Base-by-base conservation (phyloP, 2,888 invertebrate species). In the Chelonus formosanus region DNA sequence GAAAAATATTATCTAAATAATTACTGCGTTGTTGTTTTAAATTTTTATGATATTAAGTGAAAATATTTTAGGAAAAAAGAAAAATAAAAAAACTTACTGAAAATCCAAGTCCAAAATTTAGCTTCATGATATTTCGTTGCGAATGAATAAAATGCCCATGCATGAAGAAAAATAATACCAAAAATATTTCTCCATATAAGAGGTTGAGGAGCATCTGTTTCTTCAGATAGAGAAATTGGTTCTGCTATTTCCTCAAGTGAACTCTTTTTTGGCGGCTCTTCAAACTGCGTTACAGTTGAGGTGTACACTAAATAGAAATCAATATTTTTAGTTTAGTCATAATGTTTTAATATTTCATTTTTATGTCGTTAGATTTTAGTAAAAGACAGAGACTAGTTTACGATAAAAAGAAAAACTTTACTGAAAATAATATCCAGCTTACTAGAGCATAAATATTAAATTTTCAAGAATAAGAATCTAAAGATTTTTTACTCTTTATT, bases 141-240 rank as follows among this genome's bases (percentile, higher is more conserved):
- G 4, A 87, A 75, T 65, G 84, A 83, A 65, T 85, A 73, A 0
- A 87, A 0, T 3, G 85, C 84, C 0, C 85, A 66, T 0, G 88
- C 8, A 72, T 90, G 90, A 43, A 89, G 82, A 6, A 86, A 5
- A 2, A 82, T 79, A 52, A 92, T 88, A 35, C 84, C 81, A 67
- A 90, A 84, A 10, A 88, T 84, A 75, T 90, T 90, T 54, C 81
- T 82, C 91, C 91, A 91, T 73, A 89, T 88, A n/a, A 91, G 84
- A 0, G 89, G 88, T 3, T 80, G 81, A 4, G 73, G 68, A 3
- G 71, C 74, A 4, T 67, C 35, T 45, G 63, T 62, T 56, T 74
- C 67, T 8, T 65, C 35, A 2, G 73, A 73, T 36, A 74, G 48
- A 0, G 61, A 62, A 31, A 68, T 65, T 7, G 71, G 68, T 31